A percentile compares a stretch with the other conserved stretches of the same genome.
phyloP scores from a whole-genome alignment of 2,797 vertebrate genomes.

The Betta splendens region DNA sequence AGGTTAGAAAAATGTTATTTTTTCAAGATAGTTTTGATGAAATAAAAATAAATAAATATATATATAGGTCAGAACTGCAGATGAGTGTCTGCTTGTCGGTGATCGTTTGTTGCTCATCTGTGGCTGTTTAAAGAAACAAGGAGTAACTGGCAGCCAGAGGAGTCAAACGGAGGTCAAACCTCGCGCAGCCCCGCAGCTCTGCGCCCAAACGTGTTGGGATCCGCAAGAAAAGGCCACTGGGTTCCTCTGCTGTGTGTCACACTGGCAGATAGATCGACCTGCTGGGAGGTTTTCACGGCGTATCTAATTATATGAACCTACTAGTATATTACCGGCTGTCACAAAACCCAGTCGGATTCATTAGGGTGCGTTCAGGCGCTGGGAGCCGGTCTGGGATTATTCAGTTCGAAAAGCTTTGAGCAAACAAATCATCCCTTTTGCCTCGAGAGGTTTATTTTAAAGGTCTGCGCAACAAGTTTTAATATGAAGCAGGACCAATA shows the following conservation, averaged over 20 bases:
- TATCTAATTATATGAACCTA: slow-evolving; percentile 56
- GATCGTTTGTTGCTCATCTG: slow-evolving; percentile 34
- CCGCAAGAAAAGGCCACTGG: slow-evolving; percentile 52
- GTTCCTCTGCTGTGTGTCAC: slow-evolving; percentile 52
- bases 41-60: slow-evolving; percentile 2
- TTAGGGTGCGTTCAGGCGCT: slow-evolving; percentile 8
- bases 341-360: slow-evolving; percentile 24
- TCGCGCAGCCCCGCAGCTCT: slow-evolving; percentile 67
- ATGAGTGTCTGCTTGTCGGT: slow-evolving; percentile 2
- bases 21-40: not conserved
- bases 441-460: slow-evolving; percentile 5
- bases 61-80: slow-evolving; percentile 12
- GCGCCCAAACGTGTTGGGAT: slow-evolving; percentile 75
- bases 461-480: slow-evolving; percentile 12
- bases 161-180: slow-evolving; percentile 87
- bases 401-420: slow-evolving; percentile 10
- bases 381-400: slow-evolving; percentile 13
- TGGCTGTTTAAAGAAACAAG: slow-evolving; percentile 40
- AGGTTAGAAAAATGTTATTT: not conserved
- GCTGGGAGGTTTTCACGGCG: slow-evolving; percentile 59
- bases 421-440: not conserved
- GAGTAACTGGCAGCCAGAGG: slow-evolving; percentile 73
- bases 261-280: slow-evolving; percentile 22
- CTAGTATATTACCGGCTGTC: slow-evolving; percentile 41
- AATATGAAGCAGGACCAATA: not conserved